These are phyloP conservation scores for Tychaedon coryphoeus DNA, from an alignment of 2,113 vertebrate species.

Conservation along the genomic window DNA sequence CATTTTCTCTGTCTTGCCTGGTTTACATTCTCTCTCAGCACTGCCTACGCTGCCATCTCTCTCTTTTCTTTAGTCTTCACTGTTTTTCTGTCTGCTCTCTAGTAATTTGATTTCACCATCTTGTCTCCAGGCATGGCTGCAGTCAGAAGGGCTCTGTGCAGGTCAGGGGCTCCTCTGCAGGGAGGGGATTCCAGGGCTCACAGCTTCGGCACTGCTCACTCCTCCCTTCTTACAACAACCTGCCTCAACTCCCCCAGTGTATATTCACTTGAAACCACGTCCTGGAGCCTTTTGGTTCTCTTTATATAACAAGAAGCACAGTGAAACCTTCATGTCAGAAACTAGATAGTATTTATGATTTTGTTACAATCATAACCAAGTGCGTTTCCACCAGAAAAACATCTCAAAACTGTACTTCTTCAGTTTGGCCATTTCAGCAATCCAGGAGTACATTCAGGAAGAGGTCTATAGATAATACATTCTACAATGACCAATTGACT, in stretches of 20 bases:
- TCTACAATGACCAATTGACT: not conserved
- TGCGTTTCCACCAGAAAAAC: not conserved
- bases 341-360: not conserved
- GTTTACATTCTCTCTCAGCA: not conserved
- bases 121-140: not conserved
- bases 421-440: not conserved
- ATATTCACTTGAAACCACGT: not conserved
- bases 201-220: not conserved
- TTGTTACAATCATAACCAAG: not conserved
- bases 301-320: not conserved
- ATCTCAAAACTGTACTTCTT: too few relatives aligned
- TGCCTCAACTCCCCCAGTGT: not conserved
- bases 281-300: not conserved
- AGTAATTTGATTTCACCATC: not conserved
- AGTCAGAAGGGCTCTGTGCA: not conserved
- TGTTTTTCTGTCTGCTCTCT: not conserved
- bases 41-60: not conserved
- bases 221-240: too few relatives aligned
- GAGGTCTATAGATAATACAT: not conserved
- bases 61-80: not conserved
- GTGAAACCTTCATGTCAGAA: not conserved
- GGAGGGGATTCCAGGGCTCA: not conserved
- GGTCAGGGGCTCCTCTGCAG: not conserved
- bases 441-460: not conserved
- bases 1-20: not conserved